A percentile compares a stretch with the other conserved stretches of the same genome.
phyloP scores from a whole-genome alignment of 2,888 invertebrate genomes.

The Hecatera dysodea region DNA sequence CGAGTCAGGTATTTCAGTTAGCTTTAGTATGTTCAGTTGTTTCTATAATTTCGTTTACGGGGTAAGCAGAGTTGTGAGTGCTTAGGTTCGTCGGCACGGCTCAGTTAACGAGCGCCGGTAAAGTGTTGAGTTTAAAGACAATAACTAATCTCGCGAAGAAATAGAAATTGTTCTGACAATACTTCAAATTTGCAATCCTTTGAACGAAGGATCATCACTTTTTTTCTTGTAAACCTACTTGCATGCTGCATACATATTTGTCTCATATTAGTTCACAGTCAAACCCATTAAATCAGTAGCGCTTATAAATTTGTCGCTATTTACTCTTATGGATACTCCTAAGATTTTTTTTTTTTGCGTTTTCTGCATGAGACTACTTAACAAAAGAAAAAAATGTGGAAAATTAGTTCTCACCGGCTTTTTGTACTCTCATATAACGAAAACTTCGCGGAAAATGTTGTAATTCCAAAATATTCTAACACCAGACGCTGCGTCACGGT shows the following conservation, averaged over 20 bases:
- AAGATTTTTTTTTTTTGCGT: no score
- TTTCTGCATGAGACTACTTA: no score
- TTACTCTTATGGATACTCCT: no score
- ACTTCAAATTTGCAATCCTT: slow-evolving; percentile 4
- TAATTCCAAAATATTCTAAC: slow-evolving; percentile 46
- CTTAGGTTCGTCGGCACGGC: slow-evolving; percentile 51
- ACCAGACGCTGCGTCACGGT: slow-evolving; percentile 2
- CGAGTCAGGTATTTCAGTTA: slow-evolving; percentile 46
- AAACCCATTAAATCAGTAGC: neutral
- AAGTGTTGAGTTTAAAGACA: slow-evolving; percentile 47
- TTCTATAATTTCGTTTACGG: slow-evolving; percentile 38
- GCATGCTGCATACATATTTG: neutral
- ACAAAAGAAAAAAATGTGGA: no score
- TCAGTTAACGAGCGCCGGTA: slow-evolving; percentile 38
- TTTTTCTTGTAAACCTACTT: no score
- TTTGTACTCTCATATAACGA: neutral
- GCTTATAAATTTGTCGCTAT: neutral
- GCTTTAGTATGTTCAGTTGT: slow-evolving; percentile 45
- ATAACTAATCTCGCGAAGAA: slow-evolving; percentile 28
- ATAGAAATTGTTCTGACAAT: slow-evolving; percentile 19
- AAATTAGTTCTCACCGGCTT: neutral
- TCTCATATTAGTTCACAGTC: neutral
- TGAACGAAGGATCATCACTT: neutral
- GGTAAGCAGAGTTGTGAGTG: slow-evolving; percentile 26
- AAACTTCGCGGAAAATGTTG: neutral